These are phyloP conservation scores for Corella eumyota DNA, from an alignment of 23 tunicate species.

Conservation along the genomic window DNA sequence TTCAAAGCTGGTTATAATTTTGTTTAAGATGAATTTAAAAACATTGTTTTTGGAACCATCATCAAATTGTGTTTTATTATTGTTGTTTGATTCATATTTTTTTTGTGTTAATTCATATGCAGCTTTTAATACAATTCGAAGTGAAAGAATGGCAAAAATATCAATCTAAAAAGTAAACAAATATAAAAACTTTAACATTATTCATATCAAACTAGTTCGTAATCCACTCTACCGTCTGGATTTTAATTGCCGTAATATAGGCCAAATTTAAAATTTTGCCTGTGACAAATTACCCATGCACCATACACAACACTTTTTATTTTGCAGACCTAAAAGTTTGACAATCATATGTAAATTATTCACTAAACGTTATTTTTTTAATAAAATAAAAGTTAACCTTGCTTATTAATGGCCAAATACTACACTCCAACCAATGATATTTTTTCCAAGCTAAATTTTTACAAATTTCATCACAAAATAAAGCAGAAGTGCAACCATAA, in stretches of 20 bases:
- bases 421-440: slow-evolving; percentile 85
- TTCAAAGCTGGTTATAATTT: not conserved
- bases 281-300: too few species aligned
- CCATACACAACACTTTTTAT: not conserved
- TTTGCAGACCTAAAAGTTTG: not conserved
- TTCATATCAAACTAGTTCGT: not conserved
- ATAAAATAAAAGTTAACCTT: slow-evolving; percentile 12
- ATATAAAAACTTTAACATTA: not conserved
- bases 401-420: slow-evolving; percentile 23
- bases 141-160: slow-evolving; percentile 14
- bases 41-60: too few species aligned
- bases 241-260: too few species aligned
- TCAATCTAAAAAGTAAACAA: slow-evolving; percentile 14
- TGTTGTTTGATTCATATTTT: not conserved
- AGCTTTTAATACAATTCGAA: slow-evolving; percentile 38
- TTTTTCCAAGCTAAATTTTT: slow-evolving; percentile 35
- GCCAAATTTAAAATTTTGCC: too few species aligned
- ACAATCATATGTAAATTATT: not conserved
- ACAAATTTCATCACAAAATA: slow-evolving; percentile 40
- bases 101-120: slow-evolving; percentile 7
- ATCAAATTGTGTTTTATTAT: too few species aligned
- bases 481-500: slow-evolving; percentile 30
- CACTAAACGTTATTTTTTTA: not conserved
- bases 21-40: too few species aligned
- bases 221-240: not conserved